Conservation (phyloP, 37 sponge, comb jelly and placozoan species). For the Amphimedon queenslandica region DNA sequence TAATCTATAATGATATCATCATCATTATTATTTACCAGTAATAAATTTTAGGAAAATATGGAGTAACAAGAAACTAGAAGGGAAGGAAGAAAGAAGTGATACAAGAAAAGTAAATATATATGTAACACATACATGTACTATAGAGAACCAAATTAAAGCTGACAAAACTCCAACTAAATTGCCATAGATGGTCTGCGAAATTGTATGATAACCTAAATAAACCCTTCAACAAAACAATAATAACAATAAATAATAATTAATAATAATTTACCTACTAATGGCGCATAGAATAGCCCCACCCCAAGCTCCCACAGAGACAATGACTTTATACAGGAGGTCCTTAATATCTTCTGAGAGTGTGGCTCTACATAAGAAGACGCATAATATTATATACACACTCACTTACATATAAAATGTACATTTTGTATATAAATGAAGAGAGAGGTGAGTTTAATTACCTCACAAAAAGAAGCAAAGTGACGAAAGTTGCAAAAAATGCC, state of each 20-base stretch:
- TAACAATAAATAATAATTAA: neutral
- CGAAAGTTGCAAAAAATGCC: constrained; percentile 85
- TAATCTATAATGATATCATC: neutral
- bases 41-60: constrained; percentile 53
- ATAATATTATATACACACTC: constrained; percentile 25
- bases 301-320: constrained; percentile 8
- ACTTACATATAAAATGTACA: constrained; percentile 2
- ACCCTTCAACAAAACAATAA: constrained; percentile 32
- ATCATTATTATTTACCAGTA: constrained; percentile 36
- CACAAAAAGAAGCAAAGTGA: constrained; percentile 61
- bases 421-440: neutral
- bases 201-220: constrained; percentile 65
- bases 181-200: constrained; percentile 55
- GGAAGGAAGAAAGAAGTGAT: neutral
- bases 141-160: constrained; percentile 55
- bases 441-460: constrained; percentile 29
- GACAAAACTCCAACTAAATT: constrained; percentile 15
- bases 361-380: constrained; percentile 9
- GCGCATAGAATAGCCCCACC: neutral
- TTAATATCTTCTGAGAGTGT: constrained; percentile 14
- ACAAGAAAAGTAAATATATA: neutral
- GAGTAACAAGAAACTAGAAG: constrained; percentile 39
- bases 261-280: constrained; percentile 37
- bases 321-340: constrained; percentile 30
- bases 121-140: constrained; percentile 52